These are phyloP conservation scores for Lycaon pictus DNA, from an alignment of 2,113 vertebrate genomes.

Conservation along the genomic window DNA sequence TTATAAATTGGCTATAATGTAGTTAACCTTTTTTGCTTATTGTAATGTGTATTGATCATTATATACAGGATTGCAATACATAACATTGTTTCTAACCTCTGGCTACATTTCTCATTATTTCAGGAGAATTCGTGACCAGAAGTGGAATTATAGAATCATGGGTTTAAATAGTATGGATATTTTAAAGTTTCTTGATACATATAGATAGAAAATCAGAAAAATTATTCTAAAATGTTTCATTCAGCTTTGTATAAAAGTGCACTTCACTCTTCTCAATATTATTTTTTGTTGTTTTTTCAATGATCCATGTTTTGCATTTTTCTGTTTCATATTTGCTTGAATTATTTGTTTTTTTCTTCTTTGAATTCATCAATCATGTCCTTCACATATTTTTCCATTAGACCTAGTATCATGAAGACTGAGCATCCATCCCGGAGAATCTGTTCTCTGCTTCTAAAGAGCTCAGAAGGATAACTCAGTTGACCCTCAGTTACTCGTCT, in stretches of 20 bases:
- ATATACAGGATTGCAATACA: neutral
- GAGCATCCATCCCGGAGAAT: neutral
- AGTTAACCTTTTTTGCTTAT: conserved; percentile 20
- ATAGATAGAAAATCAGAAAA: neutral
- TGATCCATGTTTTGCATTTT: neutral
- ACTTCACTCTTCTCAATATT: neutral
- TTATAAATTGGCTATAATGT: neutral
- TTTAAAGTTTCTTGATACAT: conserved; percentile 8
- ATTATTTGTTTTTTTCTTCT: conserved; percentile 12
- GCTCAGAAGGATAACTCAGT: neutral
- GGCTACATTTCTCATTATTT: conserved; percentile 40
- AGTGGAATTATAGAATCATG: neutral
- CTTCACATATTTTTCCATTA: neutral
- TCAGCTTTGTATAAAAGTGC: neutral
- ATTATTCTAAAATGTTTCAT: neutral
- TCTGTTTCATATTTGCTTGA: conserved; percentile 23
- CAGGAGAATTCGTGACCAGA: neutral
- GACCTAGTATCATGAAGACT: neutral
- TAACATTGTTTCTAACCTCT: neutral
- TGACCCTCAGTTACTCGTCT: neutral
- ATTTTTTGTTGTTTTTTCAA: conserved; percentile 25
- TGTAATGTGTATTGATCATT: neutral
- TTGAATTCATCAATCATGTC: neutral
- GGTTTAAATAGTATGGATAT: neutral
- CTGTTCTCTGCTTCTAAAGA: neutral